A percentile compares a stretch with the other conserved stretches of the same genome.
Evolutionary conservation across 2,888 invertebrate genomes (phyloP).

Genomic region (Trissonchulus latispiculum): DNA sequence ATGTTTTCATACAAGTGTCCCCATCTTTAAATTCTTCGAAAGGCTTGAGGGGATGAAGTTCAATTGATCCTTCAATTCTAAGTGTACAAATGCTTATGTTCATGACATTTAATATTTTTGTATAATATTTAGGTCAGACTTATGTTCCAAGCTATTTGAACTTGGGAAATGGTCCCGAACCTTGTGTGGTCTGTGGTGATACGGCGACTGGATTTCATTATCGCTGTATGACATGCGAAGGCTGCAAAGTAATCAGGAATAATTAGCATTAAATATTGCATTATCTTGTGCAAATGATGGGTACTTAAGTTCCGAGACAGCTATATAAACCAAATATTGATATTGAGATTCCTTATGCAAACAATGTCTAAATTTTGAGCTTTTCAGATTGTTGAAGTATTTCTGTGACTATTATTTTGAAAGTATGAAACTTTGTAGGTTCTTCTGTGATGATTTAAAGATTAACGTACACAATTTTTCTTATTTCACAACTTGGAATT

Average conservation of each 20-base stretch:
- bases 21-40: no score
- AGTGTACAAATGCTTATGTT: no score
- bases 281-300: not conserved
- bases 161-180: conserved; percentile 44
- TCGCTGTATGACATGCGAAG: conserved; percentile 49
- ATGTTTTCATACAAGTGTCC: no score
- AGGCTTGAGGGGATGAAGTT: no score
- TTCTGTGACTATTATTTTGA: no score
- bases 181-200: conserved; percentile 49
- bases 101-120: no score
- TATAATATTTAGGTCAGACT: conserved; percentile 11
- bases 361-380: not conserved
- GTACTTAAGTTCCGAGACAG: not conserved
- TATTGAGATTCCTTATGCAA: not conserved
- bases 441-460: no score
- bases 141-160: conserved; percentile 31
- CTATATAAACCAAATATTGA: not conserved
- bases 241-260: conserved; percentile 48
- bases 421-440: no score
- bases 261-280: not conserved
- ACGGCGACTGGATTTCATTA: conserved; percentile 49
- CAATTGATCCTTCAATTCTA: no score
- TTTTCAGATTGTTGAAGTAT: not conserved
- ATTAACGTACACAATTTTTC: no score
- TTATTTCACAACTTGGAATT: no score